Evolutionary conservation across 2,113 vertebrate species (phyloP), one percentile per base, ranked within the genome.

Genomic region (Pao palembangensis): DNA sequence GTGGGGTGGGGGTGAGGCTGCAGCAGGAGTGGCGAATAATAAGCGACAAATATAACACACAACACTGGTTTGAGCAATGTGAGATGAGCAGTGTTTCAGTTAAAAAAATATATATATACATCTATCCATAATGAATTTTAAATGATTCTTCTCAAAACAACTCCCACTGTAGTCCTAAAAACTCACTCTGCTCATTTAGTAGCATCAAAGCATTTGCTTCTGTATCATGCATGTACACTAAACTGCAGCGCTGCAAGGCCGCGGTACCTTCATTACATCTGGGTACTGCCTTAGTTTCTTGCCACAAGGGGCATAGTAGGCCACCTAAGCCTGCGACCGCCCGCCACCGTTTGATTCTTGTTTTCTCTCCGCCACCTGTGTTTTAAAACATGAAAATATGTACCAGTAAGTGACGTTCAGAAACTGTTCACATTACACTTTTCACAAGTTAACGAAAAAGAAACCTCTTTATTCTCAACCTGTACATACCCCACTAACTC

Each of bases 281-380:
- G 96, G 96, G 87, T 96, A 99, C 86, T 99, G 97, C 47, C 96
- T 92, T 73, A 98, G 88, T 80, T 98, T 97, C 91, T 98, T 98
- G 64, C 96, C 96, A 85, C 95, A 98, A 2, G 96, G 95, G 63
- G 94, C 89, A 80, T 96, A 98, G 92, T 98, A 96, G 0, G 94
- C 92, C 80, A 98, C 94, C 86, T 98, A 96, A 70, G 94, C 97
- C 85, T 38, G 34, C 34, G 34, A 8, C 34, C 95, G 3, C 3
- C 25, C 25, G 25, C 25, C 25, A 28, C 25, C 25, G 25, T 28
- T 28, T 28, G 25, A 28, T 28, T 28, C 25, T 28, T 28, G 25
- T 28, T 28, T 28, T n/a, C 25, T 28, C 25, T 28, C 25, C 25
- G 25, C 25, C 25, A 28, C 25, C 25, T 28, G 25, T 3, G 25